These are phyloP conservation scores for Drepana falcataria DNA, from an alignment of 2,888 invertebrate genomes.

Conservation along the genomic window DNA sequence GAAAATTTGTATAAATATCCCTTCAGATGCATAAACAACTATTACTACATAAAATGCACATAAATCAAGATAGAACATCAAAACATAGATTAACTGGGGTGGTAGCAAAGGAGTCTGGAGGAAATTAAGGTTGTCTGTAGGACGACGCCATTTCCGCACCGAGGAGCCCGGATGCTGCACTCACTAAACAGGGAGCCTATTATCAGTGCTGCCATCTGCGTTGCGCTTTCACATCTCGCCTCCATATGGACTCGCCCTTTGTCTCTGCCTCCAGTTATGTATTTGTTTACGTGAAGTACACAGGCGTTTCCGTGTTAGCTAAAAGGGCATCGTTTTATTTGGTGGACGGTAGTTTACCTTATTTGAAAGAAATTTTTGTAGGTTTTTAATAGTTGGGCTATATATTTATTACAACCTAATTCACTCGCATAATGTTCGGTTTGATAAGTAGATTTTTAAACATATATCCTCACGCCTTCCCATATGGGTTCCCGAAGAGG, in stretches of 20 bases:
- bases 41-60: neutral
- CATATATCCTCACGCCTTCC: too few species aligned
- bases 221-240: constrained; percentile 41
- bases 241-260: constrained; percentile 36
- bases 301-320: constrained; percentile 27
- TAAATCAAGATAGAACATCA: neutral
- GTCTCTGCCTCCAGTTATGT: constrained; percentile 19
- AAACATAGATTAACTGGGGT: constrained; percentile 23
- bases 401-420: too few species aligned
- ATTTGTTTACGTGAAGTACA: constrained; percentile 29
- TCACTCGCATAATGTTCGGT: too few species aligned
- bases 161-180: constrained; percentile 46
- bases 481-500: too few species aligned
- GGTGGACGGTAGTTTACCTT: too few species aligned
- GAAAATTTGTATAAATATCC: too few species aligned
- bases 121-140: constrained; percentile 72
- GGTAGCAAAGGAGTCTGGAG: constrained; percentile 45
- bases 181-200: constrained; percentile 51
- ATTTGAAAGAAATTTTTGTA: too few species aligned
- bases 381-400: too few species aligned
- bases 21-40: too few species aligned
- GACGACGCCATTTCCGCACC: constrained; percentile 57
- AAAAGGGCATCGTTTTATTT: too few species aligned
- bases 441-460: too few species aligned
- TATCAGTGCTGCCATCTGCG: constrained; percentile 52